phyloP scores from a whole-genome alignment of 2,113 vertebrate genomes.

The Sprattus sprattus region DNA sequence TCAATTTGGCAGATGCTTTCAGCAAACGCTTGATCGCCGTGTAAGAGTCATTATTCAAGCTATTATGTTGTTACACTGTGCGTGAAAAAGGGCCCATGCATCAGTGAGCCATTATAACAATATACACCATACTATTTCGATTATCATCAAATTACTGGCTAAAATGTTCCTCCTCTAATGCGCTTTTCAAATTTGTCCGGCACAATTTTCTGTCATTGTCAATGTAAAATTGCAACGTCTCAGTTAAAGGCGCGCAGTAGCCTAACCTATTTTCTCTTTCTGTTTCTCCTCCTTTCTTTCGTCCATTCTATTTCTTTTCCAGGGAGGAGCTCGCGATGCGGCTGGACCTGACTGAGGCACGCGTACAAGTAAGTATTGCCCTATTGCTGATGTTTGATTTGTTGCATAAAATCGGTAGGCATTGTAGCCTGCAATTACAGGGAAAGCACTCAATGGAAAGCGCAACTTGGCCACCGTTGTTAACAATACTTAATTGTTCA shows the following conservation, averaged over 20 bases:
- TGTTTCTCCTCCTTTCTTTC: no score
- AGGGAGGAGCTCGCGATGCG: conserved; percentile 98
- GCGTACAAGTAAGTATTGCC: conserved; percentile 90
- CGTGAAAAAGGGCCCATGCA: conserved; percentile 54
- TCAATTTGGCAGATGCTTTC: conserved; percentile 62
- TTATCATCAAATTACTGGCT: conserved; percentile 30
- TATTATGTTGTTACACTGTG: conserved; percentile 74
- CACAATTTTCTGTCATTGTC: conserved; percentile 34
- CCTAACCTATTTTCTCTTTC: not conserved
- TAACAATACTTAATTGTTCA: not conserved
- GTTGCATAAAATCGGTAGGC: conserved; percentile 16
- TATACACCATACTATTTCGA: conserved; percentile 34
- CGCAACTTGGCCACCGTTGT: not conserved
- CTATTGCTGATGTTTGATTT: conserved; percentile 29
- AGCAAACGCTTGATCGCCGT: conserved; percentile 64
- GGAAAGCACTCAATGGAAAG: not conserved
- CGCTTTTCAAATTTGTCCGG: conserved; percentile 34
- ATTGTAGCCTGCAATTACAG: not conserved
- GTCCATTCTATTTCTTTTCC: conserved; percentile 47
- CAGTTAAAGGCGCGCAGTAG: not conserved
- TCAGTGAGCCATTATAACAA: conserved; percentile 33
- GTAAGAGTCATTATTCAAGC: conserved; percentile 71
- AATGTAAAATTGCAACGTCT: conserved; percentile 45
- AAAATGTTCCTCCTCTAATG: conserved; percentile 12
- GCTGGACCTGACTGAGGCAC: conserved; percentile 94